Conservation (phyloP, 1,140 invertebrate genomes). For the Zaprionus ornatus region DNA sequence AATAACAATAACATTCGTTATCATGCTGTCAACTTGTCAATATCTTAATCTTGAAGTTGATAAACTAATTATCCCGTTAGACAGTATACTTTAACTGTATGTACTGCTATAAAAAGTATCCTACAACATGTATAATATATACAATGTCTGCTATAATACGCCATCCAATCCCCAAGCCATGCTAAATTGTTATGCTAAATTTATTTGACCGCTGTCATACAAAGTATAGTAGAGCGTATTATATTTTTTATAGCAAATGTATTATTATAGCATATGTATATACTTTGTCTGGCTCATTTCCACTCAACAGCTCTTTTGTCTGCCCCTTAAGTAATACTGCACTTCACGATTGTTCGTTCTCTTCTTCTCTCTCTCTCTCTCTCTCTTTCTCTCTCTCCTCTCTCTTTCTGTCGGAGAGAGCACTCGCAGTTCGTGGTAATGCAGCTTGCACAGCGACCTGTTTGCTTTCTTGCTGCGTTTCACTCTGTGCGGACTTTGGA, state of each 20-base stretch:
- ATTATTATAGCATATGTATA: no score
- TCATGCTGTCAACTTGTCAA: no score
- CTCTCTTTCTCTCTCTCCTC: no score
- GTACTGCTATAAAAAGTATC: no score
- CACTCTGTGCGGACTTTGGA: conserved; percentile 38
- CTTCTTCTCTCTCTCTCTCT: not conserved
- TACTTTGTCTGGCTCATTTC: no score
- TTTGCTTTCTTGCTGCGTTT: conserved; percentile 43
- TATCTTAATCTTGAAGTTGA: no score
- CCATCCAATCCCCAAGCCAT: not conserved
- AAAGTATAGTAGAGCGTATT: not conserved
- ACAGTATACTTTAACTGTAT: no score
- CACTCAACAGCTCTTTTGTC: not conserved
- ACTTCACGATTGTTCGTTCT: not conserved
- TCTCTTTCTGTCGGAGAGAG: conserved; percentile 1
- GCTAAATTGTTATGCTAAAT: not conserved
- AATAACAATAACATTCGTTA: no score
- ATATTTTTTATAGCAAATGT: no score
- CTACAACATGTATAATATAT: no score
- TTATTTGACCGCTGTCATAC: not conserved
- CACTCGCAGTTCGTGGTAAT: conserved; percentile 23
- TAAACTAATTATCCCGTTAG: no score
- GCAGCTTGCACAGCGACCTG: conserved; percentile 19
- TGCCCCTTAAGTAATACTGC: not conserved
- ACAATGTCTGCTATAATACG: not conserved